Conservation (phyloP, 2,797 vertebrate genomes). For the Tapirus indicus region DNA sequence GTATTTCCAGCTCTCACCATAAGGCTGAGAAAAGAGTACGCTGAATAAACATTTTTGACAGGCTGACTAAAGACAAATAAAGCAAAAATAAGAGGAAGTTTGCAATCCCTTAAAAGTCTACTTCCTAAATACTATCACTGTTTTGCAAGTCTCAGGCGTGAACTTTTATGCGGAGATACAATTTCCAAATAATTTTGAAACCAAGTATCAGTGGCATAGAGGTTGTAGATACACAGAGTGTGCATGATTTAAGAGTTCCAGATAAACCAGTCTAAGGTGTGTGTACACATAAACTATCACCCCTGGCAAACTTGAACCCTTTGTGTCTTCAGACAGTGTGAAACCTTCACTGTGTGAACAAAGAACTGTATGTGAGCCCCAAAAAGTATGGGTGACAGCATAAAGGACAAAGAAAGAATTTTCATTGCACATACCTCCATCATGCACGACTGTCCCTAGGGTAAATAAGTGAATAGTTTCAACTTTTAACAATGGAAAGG, state of each 20-base stretch:
- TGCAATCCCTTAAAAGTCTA: neutral
- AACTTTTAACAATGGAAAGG: constrained; percentile 79
- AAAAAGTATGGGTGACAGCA: constrained; percentile 11
- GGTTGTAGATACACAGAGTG: neutral
- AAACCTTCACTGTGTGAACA: constrained; percentile 47
- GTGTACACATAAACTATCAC: neutral
- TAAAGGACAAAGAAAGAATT: constrained; percentile 48
- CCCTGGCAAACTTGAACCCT: neutral
- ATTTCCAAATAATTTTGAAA: constrained; percentile 27
- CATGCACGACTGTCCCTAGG: constrained; percentile 54
- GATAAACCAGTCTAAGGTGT: neutral
- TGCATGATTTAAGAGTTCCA: neutral
- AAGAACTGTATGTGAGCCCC: constrained; percentile 54
- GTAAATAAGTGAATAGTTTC: constrained; percentile 72
- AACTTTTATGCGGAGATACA: neutral
- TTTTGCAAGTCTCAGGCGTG: neutral
- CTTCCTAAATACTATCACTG: neutral
- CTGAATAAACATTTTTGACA: neutral
- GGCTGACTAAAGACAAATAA: neutral
- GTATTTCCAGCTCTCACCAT: neutral
- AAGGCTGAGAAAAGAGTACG: neutral
- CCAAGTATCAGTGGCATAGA: neutral
- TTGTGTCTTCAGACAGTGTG: neutral
- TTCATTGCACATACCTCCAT: constrained; percentile 36
- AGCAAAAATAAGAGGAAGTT: constrained; percentile 48